Base-by-base conservation (phyloP, 2,888 invertebrate species). In the Lingula anatina region DNA sequence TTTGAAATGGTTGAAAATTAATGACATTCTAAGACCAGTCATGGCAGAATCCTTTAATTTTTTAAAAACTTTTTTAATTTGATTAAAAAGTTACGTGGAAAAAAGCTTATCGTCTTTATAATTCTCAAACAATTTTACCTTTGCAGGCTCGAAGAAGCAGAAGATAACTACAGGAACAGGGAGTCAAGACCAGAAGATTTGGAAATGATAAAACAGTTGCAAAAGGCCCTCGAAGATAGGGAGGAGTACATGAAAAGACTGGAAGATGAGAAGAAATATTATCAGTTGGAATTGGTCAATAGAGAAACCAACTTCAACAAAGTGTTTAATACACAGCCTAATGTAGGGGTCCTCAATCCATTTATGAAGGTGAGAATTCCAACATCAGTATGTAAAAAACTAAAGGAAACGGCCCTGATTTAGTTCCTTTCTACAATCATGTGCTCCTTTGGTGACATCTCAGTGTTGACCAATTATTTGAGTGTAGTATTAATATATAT, bases 261-360 rank as follows among this genome's bases (percentile, higher is more conserved):
- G 12, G 57, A 76, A 75, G 74, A 75, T 43, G 77, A 77, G 51
- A 77, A 76, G 58, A 59, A 67, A 48, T 73, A 70, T 54, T 75
- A 67, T 55, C 75, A 77, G 57, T 62, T 73, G 64, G 77, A 77
- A 53, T 62, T 77, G 45, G 73, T 77, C 5, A 77, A 77, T 59
- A 57, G 77, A 50, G 77, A 77, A 54, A 77, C 75, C 1, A 77
- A 77, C 57, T 77, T 76, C 57, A 77, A 76, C 60, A 76, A 76
- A 60, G 70, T 77, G n/a, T 77, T 77, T 56, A 74, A 66, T 56
- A 57, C 70, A 38, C 55, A 55, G 21, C 73, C 74, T 4, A 70
- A 74, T 56, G 74, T 76, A 1, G 77, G 76, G 25, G 63, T 75
- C 5, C 63, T 77, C 9, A 76, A 76, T 55, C 76, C 77, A 3